Base-by-base conservation (phyloP, 37 sponge, comb jelly and placozoan species). In the Eunapius fragilis region DNA sequence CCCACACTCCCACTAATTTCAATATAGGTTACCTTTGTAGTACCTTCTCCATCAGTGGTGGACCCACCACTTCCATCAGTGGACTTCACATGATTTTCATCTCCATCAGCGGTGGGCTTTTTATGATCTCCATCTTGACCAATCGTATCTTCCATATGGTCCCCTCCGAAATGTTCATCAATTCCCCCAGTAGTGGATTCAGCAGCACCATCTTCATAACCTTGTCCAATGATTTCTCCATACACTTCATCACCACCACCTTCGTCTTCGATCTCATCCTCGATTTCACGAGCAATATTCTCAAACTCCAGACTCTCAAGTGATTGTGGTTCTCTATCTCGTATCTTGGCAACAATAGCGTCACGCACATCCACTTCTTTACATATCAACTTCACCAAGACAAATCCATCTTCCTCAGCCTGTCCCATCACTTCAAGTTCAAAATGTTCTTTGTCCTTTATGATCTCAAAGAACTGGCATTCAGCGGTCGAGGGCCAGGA, bases 401-500 rank as follows among this genome's bases (percentile, higher is more conserved):
- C 25, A 74, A 31, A 72, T 35, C 22, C 49, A 37, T 27, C 48
- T 2, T 74, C 69, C 9, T 75, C 70, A 2, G 14, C 23, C 26
- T 23, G 24, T 27, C 48, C 67, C 0, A 86, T 12, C 23, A 80
- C 48, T 31, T 80, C 80, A 71, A 86, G 36, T 25, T 76, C 23
- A 36, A 80, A 67, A 28, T 33, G 80, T 25, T 17, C 38, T 12
- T 23, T 80, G n/a, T 71, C 45, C 4, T 28, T n/a, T 67, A 37
- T 25, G n/a, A 88, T 49, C 31, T 82, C 31, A 12, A n/a, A 25
- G 58, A 88, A 82, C 17, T 82, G 88, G 0, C 22, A 0, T 5
- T 77, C 27, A 70, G 77, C 70, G 22, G 69, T 24, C 3, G 12
- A 47, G n/a, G 88, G 88, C 88, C 88, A 88, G 11, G 31, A 35